Evolutionary conservation across 2,888 invertebrate genomes (phyloP), one percentile per base, ranked within the genome.

Genomic region (Hybos culiciformis): DNA sequence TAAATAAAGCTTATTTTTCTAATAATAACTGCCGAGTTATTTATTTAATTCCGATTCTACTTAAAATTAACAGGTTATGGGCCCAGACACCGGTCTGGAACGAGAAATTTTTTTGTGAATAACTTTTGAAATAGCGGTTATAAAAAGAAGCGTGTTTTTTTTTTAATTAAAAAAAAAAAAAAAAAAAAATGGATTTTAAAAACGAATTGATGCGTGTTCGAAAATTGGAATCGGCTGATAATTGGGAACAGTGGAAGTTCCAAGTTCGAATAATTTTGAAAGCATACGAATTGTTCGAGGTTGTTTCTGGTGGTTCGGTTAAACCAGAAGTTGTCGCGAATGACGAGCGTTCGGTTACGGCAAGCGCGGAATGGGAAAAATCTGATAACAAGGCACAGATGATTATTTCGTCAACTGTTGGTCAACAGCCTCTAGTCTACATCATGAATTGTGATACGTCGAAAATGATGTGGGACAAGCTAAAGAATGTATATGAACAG

Each of bases 351-450:
- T 24, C 40, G 12, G 40, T 38, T 15, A n/a, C n/a, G n/a, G 12
- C 17, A n/a, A 14, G n/a, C 11, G 5, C 33, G 4, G 31, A 17
- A 24, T 44, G 41, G 37, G 20, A 38, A 6, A 36, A 26, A 36
- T 15, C 40, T 41, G 41, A 46, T 38, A 38, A 44, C 29, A 44
- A 46, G 40, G 24, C 48, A 31, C 46, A 48, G 34, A 44, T 42
- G 32, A n/a, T 46, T 24, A 48, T 48, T 33, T 42, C 42, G 15
- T 44, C 46, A 42, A 42, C 42, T 14, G 9, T 46, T 17, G 45
- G 45, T 19, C 36, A 36, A 23, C 43, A 44, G 32, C 44, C 39
- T 32, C 20, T 44, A 29, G 15, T 46, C 5, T 34, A 46, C 14
- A 44, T 46, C 36, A 34, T 43, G 26, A 44, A 44, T 24, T 46